These are phyloP conservation scores for Nanger granti DNA, from an alignment of 2,113 vertebrate genomes.

Conservation along the genomic window DNA sequence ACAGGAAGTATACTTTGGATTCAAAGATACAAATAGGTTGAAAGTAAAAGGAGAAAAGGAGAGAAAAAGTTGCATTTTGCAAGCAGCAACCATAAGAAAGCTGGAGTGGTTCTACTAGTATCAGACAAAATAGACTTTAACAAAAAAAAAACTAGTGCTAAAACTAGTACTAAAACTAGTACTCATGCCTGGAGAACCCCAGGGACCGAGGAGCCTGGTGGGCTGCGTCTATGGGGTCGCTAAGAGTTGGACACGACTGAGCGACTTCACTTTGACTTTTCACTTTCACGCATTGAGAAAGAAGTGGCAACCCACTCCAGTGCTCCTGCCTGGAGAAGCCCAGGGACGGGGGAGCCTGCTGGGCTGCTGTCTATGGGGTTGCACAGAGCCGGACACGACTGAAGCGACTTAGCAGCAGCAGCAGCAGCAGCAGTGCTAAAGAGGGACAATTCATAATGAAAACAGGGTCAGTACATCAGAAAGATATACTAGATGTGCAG, in stretches of 20 bases:
- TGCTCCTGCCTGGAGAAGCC: too few species aligned
- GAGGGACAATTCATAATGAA: neutral
- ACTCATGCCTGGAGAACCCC: too few species aligned
- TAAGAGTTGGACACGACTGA: too few species aligned
- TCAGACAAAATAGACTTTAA: neutral
- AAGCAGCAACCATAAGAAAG: neutral
- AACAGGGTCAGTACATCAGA: neutral
- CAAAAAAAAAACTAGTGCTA: neutral
- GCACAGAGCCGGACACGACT: too few species aligned
- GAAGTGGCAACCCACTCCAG: too few species aligned
- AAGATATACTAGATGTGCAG: neutral
- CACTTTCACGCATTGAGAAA: too few species aligned
- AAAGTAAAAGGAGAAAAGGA: neutral
- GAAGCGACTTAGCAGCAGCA: too few species aligned
- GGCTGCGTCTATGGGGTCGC: too few species aligned
- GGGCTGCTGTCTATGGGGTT: too few species aligned
- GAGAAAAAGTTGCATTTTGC: neutral
- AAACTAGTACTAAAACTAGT: neutral
- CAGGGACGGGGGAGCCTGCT: too few species aligned
- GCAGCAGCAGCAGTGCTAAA: too few species aligned
- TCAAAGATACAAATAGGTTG: neutral
- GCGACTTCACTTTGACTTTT: too few species aligned
- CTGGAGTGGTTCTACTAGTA: neutral
- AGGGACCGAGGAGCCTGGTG: accelerated
- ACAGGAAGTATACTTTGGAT: neutral